Percentiles rank a stretch among this genome's conserved stretches.
Evolutionary conservation across 1,140 invertebrate genomes (phyloP).

Genomic region (Drosophila ananassae): DNA sequence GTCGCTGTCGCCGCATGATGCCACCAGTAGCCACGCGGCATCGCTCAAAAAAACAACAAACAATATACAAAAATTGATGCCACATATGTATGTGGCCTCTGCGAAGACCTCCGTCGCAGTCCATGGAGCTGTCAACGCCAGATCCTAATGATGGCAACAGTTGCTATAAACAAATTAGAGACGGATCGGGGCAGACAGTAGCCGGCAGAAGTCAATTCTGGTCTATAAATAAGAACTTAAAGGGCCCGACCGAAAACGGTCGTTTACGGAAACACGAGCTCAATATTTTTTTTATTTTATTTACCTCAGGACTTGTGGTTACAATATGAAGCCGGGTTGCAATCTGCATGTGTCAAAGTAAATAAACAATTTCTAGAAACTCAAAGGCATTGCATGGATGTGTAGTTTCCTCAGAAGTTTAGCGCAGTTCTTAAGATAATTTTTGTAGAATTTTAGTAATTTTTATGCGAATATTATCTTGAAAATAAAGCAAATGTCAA

Average conservation of each 20-base stretch:
- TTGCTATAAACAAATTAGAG: slow-evolving; percentile 69
- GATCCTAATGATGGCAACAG: slow-evolving; percentile 65
- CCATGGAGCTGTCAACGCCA: slow-evolving; percentile 63
- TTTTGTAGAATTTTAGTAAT: background rate
- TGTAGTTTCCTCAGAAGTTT: background rate
- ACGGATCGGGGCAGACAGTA: slow-evolving; percentile 45
- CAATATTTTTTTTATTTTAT: slow-evolving; percentile 47
- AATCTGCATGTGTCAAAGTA: slow-evolving; percentile 60
- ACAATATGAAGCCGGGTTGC: slow-evolving; percentile 7
- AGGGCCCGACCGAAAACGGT: slow-evolving; percentile 16
- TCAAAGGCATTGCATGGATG: slow-evolving; percentile 13
- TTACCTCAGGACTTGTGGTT: slow-evolving; percentile 39
- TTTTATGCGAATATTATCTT: too few species aligned
- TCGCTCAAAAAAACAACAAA: slow-evolving; percentile 26
- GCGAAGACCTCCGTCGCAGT: slow-evolving; percentile 56
- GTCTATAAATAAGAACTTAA: slow-evolving; percentile 47
- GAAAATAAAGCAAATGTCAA: background rate
- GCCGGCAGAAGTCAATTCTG: slow-evolving; percentile 17
- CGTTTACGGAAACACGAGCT: slow-evolving; percentile 51
- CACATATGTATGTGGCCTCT: slow-evolving; percentile 60
- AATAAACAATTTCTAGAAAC: slow-evolving; percentile 56
- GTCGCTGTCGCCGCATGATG: slow-evolving; percentile 42
- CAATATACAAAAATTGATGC: slow-evolving; percentile 35
- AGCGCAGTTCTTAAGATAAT: too few species aligned
- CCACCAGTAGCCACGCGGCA: slow-evolving; percentile 44